These are phyloP conservation scores for Aphyosemion australe DNA, from an alignment of 2,113 vertebrate species.

Conservation along the genomic window DNA sequence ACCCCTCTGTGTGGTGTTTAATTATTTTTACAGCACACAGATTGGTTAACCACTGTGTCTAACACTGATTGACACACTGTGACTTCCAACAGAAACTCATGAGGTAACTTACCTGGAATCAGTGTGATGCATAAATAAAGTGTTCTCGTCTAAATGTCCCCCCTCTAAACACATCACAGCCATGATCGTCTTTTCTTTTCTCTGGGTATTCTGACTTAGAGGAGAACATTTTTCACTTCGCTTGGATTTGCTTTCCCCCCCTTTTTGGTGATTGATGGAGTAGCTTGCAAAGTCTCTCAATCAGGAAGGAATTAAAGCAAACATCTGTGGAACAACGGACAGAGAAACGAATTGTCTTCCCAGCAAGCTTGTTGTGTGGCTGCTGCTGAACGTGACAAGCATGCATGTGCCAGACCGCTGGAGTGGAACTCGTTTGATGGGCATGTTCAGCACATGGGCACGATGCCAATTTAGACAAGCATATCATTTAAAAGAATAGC, in stretches of 20 bases:
- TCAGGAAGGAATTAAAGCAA: conserved; percentile 77
- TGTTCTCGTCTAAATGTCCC: not conserved
- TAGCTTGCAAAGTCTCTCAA: conserved; percentile 60
- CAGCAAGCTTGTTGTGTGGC: conserved; percentile 53
- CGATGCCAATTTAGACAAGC: conserved; percentile 79
- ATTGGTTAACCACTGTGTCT: conserved; percentile 63
- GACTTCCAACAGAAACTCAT: conserved; percentile 22
- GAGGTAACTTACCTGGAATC: conserved; percentile 13
- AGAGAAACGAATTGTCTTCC: conserved; percentile 73
- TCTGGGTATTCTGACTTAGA: conserved; percentile 53
- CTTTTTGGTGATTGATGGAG: conserved; percentile 55
- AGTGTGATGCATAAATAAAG: conserved; percentile 8
- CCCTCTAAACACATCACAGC: conserved; percentile 14
- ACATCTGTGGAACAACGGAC: conserved; percentile 78
- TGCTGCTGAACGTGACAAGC: conserved; percentile 76
- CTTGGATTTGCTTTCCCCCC: conserved; percentile 47
- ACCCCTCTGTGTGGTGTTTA: conserved; percentile 69
- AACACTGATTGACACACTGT: conserved; percentile 76
- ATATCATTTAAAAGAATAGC: conserved; percentile 50
- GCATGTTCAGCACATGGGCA: conserved; percentile 74
- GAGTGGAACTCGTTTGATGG: conserved; percentile 77
- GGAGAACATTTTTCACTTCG: conserved; percentile 37
- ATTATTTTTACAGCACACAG: conserved; percentile 68
- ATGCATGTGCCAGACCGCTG: conserved; percentile 65
- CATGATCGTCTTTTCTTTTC: conserved; percentile 16